phyloP scores from a whole-genome alignment of 2,113 vertebrate species.

The Vimba vimba region DNA sequence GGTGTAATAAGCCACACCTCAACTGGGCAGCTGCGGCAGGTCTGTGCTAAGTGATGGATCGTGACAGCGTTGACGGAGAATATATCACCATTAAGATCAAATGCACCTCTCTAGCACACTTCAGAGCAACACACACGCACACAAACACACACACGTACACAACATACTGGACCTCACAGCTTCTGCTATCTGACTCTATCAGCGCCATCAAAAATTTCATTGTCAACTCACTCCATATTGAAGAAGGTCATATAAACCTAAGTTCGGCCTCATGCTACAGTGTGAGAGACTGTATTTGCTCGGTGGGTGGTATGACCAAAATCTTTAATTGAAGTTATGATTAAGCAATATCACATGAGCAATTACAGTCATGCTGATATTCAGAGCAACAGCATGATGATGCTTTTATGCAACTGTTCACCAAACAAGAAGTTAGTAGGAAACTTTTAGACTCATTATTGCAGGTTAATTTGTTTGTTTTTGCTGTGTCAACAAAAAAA shows the following conservation, averaged over 20 bases:
- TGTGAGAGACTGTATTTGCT: not conserved
- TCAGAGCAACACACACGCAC: slow-evolving; percentile 69
- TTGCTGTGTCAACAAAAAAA: not conserved
- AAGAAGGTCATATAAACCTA: slow-evolving; percentile 26
- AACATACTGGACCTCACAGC: slow-evolving; percentile 44
- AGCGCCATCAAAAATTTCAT: slow-evolving; percentile 38
- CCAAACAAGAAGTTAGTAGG: not conserved
- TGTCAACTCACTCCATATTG: not conserved
- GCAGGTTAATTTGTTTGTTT: not conserved
- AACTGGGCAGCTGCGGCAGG: slow-evolving; percentile 86
- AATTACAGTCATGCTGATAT: not conserved
- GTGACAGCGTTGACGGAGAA: slow-evolving; percentile 89
- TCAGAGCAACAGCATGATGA: not conserved
- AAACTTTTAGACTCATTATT: not conserved
- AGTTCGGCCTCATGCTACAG: not conserved
- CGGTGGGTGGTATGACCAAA: not conserved
- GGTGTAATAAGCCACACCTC: slow-evolving; percentile 97
- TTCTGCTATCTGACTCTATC: slow-evolving; percentile 54
- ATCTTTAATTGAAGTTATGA: not conserved
- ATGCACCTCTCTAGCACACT: slow-evolving; percentile 80
- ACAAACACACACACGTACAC: slow-evolving; percentile 36
- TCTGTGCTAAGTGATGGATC: slow-evolving; percentile 89
- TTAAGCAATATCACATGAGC: not conserved
- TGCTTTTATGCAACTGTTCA: not conserved
- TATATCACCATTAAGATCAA: slow-evolving; percentile 97